Percentiles rank a stretch among this genome's conserved stretches.
These are phyloP conservation scores for Megaceryle maxima DNA, from an alignment of 2,113 vertebrate species.

Conservation along the genomic window DNA sequence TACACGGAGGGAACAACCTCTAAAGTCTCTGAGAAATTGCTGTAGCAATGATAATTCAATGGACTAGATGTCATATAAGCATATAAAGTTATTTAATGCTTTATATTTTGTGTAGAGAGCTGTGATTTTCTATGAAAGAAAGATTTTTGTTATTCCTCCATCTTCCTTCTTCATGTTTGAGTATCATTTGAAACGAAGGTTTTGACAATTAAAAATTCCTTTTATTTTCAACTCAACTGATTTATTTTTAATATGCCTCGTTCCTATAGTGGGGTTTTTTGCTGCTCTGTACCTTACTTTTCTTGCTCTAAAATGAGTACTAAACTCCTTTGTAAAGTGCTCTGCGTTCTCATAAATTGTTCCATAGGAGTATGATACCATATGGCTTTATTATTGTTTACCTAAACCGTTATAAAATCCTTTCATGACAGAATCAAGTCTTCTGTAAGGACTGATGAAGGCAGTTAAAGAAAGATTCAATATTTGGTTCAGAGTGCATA, in stretches of 20 bases:
- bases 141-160: not conserved
- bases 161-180: not conserved
- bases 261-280: not conserved
- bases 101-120: not conserved
- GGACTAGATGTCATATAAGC: not conserved
- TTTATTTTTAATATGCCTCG: not conserved
- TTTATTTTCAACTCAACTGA: not conserved
- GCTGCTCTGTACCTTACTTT: not conserved
- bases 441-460: not conserved
- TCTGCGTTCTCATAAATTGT: not conserved
- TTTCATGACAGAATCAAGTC: not conserved
- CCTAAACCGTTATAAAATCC: not conserved
- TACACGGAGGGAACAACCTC: not conserved
- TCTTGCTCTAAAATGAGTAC: not conserved
- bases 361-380: not conserved
- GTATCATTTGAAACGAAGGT: not conserved
- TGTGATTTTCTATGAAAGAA: not conserved
- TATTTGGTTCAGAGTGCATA: not conserved
- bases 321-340: not conserved
- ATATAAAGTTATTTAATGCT: not conserved
- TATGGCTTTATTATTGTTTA: not conserved
- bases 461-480: not conserved
- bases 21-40: not conserved
- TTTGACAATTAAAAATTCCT: not conserved
- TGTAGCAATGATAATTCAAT: not conserved